Percentiles rank a stretch among this genome's conserved stretches.
These are phyloP conservation scores for Volucella zonaria DNA, from an alignment of 2,888 invertebrate genomes.

Conservation along the genomic window DNA sequence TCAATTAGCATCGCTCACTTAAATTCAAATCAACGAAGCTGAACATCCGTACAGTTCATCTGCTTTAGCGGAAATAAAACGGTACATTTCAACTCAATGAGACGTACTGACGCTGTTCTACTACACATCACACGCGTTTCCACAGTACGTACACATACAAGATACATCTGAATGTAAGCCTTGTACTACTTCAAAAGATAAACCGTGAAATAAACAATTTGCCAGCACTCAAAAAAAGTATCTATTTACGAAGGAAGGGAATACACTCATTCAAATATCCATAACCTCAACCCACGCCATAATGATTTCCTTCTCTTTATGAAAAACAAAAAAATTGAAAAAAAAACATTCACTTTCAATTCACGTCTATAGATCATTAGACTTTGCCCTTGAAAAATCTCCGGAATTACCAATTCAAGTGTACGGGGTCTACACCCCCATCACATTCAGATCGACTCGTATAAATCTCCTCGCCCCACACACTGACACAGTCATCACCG, in stretches of 20 bases:
- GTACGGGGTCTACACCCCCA: constrained; percentile 25
- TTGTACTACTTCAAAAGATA: not conserved
- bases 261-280: too few species aligned
- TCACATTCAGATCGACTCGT: not conserved
- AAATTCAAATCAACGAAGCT: too few species aligned
- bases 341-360: constrained; percentile 29
- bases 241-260: not conserved
- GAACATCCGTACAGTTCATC: too few species aligned
- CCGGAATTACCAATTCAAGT: constrained; percentile 15
- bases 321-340: too few species aligned
- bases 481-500: not conserved
- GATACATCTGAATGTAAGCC: too few species aligned
- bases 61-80: too few species aligned
- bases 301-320: not conserved
- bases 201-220: constrained; percentile 16
- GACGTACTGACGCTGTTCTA: too few species aligned
- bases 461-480: constrained; percentile 14
- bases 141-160: too few species aligned
- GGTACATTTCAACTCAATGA: too few species aligned
- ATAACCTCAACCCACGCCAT: not conserved
- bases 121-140: too few species aligned
- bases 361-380: constrained; percentile 30
- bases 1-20: too few species aligned
- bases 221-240: constrained; percentile 3
- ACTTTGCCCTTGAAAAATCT: constrained; percentile 31